phyloP scores from a whole-genome alignment of 2,797 vertebrate species.

The Discoglossus pictus region DNA sequence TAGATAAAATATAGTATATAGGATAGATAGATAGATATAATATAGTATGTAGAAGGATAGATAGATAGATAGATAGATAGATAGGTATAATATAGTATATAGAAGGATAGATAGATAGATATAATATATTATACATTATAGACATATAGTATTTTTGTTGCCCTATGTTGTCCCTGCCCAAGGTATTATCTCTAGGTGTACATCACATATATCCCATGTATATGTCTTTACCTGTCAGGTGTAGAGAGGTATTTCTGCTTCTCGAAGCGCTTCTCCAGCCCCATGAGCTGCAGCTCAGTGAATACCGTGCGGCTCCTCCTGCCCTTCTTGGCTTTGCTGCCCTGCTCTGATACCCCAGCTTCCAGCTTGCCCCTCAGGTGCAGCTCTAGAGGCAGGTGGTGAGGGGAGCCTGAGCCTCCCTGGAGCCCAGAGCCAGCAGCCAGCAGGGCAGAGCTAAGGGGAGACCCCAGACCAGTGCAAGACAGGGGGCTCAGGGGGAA shows the following conservation, averaged over 20 bases:
- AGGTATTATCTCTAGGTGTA: too few relatives aligned
- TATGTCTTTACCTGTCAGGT: constrained; percentile 93
- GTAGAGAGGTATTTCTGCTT: constrained; percentile 99
- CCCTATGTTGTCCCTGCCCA: too few relatives aligned
- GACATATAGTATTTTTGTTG: too few relatives aligned
- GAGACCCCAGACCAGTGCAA: constrained; percentile 80
- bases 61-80: too few relatives aligned
- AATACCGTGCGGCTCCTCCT: constrained; percentile 94
- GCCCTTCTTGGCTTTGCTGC: constrained; percentile 89
- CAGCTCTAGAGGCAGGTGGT: constrained; percentile 89
- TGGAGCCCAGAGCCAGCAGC: constrained; percentile 82
- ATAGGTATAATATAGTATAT: too few relatives aligned
- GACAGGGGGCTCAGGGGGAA: constrained; percentile 89
- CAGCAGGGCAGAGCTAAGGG: constrained; percentile 80
- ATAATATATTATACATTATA: too few relatives aligned
- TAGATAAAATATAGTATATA: too few relatives aligned
- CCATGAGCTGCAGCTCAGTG: constrained; percentile 97
- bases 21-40: too few relatives aligned
- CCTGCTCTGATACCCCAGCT: constrained; percentile 69
- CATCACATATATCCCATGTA: too few relatives aligned
- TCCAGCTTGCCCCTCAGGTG: constrained; percentile 94
- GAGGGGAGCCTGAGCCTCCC: constrained; percentile 72
- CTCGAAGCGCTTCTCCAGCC: constrained; percentile 97
- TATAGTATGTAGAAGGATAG: too few relatives aligned
- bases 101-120: too few relatives aligned